These are phyloP conservation scores for Conus canariensis DNA, from an alignment of 2,888 invertebrate species.

Conservation along the genomic window DNA sequence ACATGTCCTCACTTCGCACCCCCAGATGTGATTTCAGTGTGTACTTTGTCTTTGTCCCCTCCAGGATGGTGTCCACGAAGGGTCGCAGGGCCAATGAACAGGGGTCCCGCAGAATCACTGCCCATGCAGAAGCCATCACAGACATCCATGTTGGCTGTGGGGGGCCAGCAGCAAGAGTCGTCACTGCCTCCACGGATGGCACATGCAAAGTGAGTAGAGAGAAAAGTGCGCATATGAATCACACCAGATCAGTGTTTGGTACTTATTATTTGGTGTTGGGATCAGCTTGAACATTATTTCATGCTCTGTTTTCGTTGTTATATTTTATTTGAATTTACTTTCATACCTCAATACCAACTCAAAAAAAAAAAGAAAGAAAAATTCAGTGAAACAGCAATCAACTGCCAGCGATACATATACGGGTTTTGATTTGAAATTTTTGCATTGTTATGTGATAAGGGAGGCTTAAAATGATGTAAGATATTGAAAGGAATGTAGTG, in stretches of 20 bases:
- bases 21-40: too few species aligned
- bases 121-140: conserved; percentile 89
- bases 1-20: too few species aligned
- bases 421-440: background rate
- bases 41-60: background rate
- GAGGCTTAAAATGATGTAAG: too few species aligned
- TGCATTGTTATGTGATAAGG: background rate
- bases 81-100: conserved; percentile 14
- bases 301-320: too few species aligned
- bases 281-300: too few species aligned
- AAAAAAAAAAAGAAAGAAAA: background rate
- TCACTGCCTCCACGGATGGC: conserved; percentile 89
- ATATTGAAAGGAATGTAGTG: too few species aligned
- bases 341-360: background rate
- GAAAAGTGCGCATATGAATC: too few species aligned
- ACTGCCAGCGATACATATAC: too few species aligned
- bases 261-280: too few species aligned
- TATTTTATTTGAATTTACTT: too few species aligned
- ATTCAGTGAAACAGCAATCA: too few species aligned
- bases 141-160: conserved; percentile 88
- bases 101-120: conserved; percentile 82
- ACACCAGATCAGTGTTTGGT: too few species aligned
- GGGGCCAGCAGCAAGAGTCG: conserved; percentile 86
- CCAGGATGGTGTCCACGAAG: conserved; percentile 58
- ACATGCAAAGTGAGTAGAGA: conserved; percentile 84